Conservation (phyloP, 2,888 invertebrate species). For the Allygus modestus region DNA sequence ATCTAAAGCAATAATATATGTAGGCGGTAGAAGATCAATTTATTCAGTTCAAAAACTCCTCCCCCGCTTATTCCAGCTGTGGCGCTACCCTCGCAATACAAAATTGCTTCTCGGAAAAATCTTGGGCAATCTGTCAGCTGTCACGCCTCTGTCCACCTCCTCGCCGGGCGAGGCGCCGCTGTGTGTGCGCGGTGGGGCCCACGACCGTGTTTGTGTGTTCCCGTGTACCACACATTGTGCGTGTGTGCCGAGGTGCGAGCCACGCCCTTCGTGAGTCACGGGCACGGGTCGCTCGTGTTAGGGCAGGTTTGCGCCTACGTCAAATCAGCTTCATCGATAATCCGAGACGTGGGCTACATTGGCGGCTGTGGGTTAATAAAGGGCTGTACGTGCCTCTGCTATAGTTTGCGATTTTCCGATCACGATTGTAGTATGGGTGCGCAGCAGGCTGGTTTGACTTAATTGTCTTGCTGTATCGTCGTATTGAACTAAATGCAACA, state of each 20-base stretch:
- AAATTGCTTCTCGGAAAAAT: background rate
- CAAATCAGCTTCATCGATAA: conserved; percentile 26
- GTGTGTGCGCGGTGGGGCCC: too few relatives aligned
- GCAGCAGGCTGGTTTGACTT: too few relatives aligned
- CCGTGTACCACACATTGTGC: too few relatives aligned
- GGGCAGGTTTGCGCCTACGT: conserved; percentile 23
- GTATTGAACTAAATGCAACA: too few relatives aligned
- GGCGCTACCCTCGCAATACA: background rate
- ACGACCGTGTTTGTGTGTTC: too few relatives aligned
- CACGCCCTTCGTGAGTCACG: background rate
- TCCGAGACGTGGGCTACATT: background rate
- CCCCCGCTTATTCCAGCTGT: background rate
- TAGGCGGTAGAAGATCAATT: background rate
- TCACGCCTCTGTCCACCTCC: background rate
- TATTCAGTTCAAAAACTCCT: background rate
- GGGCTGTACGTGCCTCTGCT: background rate
- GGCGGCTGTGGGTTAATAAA: background rate
- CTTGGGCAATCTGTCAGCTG: background rate
- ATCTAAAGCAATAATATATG: too few relatives aligned
- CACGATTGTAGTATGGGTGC: too few relatives aligned
- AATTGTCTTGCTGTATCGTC: too few relatives aligned
- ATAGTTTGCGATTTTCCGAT: too few relatives aligned
- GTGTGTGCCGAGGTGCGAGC: too few relatives aligned
- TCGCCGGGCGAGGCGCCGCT: too few relatives aligned
- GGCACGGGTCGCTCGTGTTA: conserved; percentile 4